phyloP scores from a whole-genome alignment of 30 jellyfish, hydroid and myxozoan species.

The Aurelia sp. region DNA sequence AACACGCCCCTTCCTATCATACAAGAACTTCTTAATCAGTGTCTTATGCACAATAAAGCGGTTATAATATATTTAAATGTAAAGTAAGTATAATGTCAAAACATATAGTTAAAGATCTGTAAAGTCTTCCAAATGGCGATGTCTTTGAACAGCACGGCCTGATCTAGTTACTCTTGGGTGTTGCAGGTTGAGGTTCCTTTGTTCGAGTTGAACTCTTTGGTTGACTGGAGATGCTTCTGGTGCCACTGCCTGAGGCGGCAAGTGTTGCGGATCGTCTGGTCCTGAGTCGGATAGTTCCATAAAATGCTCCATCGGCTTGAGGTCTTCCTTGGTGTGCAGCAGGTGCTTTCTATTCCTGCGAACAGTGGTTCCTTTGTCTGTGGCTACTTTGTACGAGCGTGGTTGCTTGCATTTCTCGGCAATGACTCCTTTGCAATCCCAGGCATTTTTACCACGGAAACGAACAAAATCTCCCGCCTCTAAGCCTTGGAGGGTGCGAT shows the following conservation, averaged over 20 bases:
- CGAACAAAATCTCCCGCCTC: too few species aligned
- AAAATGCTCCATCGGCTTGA: neutral
- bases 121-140: neutral
- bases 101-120: neutral
- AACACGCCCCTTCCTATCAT: too few species aligned
- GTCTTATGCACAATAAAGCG: too few species aligned
- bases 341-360: slow-evolving; percentile 10
- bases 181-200: neutral
- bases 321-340: slow-evolving; percentile 1
- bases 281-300: neutral
- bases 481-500: too few species aligned
- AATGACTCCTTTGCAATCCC: neutral
- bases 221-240: neutral
- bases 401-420: slow-evolving; percentile 10
- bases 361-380: slow-evolving; percentile 7
- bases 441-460: slow-evolving; percentile 6
- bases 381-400: neutral
- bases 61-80: too few species aligned
- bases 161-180: slow-evolving; percentile 5
- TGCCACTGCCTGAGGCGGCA: neutral
- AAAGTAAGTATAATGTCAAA: slow-evolving; percentile 1
- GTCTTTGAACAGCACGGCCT: neutral
- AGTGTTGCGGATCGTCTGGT: neutral
- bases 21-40: too few species aligned
- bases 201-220: neutral